Percentiles rank a stretch among this genome's conserved stretches.
Conservation (phyloP, 2,113 vertebrate species). For the Datnioides undecimradiatus region DNA sequence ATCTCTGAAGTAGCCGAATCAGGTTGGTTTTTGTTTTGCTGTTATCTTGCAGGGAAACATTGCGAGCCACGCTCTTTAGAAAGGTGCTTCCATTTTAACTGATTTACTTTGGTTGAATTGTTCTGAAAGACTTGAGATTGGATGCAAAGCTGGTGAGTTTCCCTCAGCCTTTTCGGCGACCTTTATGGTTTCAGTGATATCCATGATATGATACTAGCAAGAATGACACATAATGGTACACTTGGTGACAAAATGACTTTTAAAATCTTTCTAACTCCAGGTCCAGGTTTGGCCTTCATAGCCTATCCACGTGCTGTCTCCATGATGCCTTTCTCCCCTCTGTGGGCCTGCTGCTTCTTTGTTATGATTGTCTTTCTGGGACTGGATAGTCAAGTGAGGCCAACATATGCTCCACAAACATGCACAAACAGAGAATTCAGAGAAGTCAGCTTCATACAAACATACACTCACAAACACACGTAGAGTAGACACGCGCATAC, state of each 20-base stretch:
- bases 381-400: slow-evolving; percentile 93
- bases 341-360: slow-evolving; percentile 98
- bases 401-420: neutral
- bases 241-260: neutral
- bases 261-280: slow-evolving; percentile 75
- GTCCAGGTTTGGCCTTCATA: slow-evolving; percentile 97
- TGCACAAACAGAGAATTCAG: neutral
- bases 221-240: neutral
- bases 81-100: neutral
- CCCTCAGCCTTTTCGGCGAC: neutral
- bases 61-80: neutral
- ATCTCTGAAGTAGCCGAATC: slow-evolving; percentile 96
- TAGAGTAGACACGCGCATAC: neutral
- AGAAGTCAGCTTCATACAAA: neutral
- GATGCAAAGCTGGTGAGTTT: neutral
- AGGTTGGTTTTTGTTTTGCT: slow-evolving; percentile 82
- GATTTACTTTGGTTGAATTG: neutral
- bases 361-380: slow-evolving; percentile 96
- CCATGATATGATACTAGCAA: neutral
- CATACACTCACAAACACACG: neutral
- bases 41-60: neutral
- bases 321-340: slow-evolving; percentile 95
- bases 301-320: slow-evolving; percentile 96
- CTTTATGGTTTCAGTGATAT: neutral
- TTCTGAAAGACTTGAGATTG: neutral